A percentile compares a stretch with the other conserved stretches of the same genome.
phyloP scores from a whole-genome alignment of 1,140 invertebrate genomes.

The Drosophila kikkawai region DNA sequence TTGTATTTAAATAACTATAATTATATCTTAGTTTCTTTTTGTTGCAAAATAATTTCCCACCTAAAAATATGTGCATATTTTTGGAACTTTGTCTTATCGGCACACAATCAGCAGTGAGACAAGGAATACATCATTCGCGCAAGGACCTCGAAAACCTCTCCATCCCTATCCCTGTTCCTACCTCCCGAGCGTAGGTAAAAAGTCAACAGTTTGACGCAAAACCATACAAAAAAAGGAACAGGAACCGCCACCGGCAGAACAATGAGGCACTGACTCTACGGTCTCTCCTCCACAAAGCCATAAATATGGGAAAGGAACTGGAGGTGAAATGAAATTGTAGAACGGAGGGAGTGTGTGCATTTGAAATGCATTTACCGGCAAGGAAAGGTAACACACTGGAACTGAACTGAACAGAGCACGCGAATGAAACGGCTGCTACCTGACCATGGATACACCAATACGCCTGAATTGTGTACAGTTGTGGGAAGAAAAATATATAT shows the following conservation, averaged over 20 bases:
- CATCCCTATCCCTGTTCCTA: conserved; percentile 1
- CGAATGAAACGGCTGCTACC: conserved; percentile 48
- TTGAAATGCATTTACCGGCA: conserved; percentile 57
- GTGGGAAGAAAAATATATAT: conserved; percentile 21
- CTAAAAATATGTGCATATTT: conserved; percentile 30
- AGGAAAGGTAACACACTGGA: conserved; percentile 39
- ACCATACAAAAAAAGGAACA: conserved; percentile 20
- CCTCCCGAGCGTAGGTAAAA: conserved; percentile 13
- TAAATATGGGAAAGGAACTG: conserved; percentile 6
- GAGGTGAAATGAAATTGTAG: conserved; percentile 36
- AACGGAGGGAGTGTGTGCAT: conserved; percentile 45
- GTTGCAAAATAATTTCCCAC: conserved; percentile 1
- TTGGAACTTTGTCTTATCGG: conserved; percentile 18
- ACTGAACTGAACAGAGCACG: conserved; percentile 30
- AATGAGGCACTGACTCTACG: conserved; percentile 43
- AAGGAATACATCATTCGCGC: conserved; percentile 20
- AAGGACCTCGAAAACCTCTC: conserved; percentile 32
- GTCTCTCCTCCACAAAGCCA: conserved; percentile 9
- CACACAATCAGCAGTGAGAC: conserved; percentile 24
- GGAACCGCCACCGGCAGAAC: conserved; percentile 2
- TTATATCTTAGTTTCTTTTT: neutral
- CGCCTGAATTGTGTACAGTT: conserved; percentile 20
- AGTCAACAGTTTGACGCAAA: conserved; percentile 30
- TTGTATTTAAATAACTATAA: neutral
- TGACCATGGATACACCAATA: conserved; percentile 29